phyloP scores from a whole-genome alignment of 2,113 vertebrate species.

The Opisthocomus hoazin region DNA sequence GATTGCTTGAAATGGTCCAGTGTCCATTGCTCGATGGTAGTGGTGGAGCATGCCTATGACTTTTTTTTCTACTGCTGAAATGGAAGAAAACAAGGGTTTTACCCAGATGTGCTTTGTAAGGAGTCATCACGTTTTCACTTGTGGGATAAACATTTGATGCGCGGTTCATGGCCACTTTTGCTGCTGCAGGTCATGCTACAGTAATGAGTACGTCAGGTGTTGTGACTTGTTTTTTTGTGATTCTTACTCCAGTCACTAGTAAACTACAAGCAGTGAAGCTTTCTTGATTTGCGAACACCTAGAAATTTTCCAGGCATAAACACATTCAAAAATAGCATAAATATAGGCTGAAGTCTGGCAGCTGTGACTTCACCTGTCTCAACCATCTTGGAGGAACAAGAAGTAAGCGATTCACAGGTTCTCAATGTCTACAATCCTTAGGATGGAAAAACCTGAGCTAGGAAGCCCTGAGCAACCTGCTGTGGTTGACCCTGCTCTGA shows the following conservation, averaged over 20 bases:
- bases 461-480: neutral
- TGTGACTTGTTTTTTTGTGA: neutral
- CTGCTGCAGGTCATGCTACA: neutral
- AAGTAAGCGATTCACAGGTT: neutral
- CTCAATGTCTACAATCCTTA: neutral
- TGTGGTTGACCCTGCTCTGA: neutral
- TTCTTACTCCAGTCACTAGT: neutral
- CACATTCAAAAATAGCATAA: neutral
- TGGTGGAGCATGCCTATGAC: neutral
- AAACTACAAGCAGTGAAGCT: neutral
- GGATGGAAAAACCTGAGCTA: neutral
- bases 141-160: too few relatives aligned
- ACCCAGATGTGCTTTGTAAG: neutral
- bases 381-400: neutral
- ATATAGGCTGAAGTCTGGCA: neutral
- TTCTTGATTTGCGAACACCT: neutral
- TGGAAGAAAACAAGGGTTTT: neutral
- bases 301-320: neutral
- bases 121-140: rapidly evolving
- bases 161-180: neutral
- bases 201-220: rapidly evolving
- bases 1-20: neutral
- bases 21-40: too few relatives aligned
- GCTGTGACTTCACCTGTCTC: neutral
- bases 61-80: neutral